These are phyloP conservation scores for Minunthozetes semirufus DNA, from an alignment of 2,888 invertebrate genomes.

Conservation along the genomic window DNA sequence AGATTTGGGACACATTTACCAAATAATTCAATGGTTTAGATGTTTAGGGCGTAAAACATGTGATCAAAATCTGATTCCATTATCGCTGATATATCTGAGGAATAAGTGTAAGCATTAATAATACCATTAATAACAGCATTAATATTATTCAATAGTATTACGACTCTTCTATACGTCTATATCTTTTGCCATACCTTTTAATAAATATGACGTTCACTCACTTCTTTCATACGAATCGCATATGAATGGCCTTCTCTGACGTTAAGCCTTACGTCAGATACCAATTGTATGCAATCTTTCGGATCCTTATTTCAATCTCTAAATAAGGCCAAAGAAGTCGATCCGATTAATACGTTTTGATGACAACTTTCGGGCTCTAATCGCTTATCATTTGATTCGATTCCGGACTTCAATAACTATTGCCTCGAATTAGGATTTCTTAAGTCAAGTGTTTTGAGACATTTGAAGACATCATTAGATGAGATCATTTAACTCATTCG, in stretches of 20 bases:
- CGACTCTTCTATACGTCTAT: background rate
- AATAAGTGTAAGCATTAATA: slow-evolving; percentile 1
- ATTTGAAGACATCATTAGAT: no score
- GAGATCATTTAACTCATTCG: no score
- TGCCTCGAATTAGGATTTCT: no score
- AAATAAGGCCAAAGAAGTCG: slow-evolving; percentile 24
- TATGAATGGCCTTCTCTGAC: slow-evolving; percentile 31
- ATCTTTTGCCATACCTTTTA: slow-evolving; percentile 7
- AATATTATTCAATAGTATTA: background rate
- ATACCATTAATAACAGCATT: no score
- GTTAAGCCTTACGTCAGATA: slow-evolving; percentile 24
- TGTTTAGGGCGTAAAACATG: slow-evolving; percentile 29
- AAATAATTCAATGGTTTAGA: background rate
- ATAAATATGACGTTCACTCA: slow-evolving; percentile 10
- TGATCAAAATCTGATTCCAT: slow-evolving; percentile 13
- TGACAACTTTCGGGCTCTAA: no score
- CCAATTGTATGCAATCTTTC: slow-evolving; percentile 25
- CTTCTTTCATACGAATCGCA: slow-evolving; percentile 5
- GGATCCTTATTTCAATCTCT: slow-evolving; percentile 25
- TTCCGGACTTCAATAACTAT: no score
- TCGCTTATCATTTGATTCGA: no score
- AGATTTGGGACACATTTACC: background rate
- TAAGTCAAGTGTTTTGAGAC: no score
- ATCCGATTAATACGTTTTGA: background rate
- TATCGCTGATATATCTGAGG: slow-evolving; percentile 3